A percentile compares a stretch with the other conserved stretches of the same genome.
Conservation (phyloP, 2,797 vertebrate species). For the Dryobates pubescens region DNA sequence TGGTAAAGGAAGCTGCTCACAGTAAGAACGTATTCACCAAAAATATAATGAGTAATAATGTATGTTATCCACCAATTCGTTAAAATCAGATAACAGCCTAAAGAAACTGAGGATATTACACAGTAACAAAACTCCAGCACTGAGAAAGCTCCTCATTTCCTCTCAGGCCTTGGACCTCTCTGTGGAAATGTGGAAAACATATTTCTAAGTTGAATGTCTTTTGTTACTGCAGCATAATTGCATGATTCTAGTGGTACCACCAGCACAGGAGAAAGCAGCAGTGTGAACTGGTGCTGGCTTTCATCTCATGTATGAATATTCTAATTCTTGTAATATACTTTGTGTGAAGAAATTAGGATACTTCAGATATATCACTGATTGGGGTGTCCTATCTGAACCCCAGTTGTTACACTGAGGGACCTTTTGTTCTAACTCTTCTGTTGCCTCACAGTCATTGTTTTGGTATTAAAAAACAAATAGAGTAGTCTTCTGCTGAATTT, state of each 20-base stretch:
- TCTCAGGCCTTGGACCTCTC: neutral
- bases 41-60: neutral
- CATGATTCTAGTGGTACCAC: neutral
- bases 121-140: neutral
- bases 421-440: neutral
- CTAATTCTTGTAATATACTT: neutral
- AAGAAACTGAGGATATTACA: neutral
- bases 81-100: neutral
- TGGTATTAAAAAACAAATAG: neutral
- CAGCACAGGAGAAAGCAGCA: neutral
- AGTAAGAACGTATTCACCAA: neutral
- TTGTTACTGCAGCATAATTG: neutral
- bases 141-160: neutral
- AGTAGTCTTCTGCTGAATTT: neutral
- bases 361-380: neutral
- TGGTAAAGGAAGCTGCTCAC: conserved; percentile 14
- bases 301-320: neutral
- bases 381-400: neutral
- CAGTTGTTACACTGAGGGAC: fast-evolving
- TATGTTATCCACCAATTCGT: neutral
- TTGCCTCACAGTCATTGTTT: neutral
- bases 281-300: neutral
- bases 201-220: neutral
- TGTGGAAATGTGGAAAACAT: neutral
- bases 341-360: neutral